Conservation (phyloP, 2,888 invertebrate species). For the Drosophila hamatofila region DNA sequence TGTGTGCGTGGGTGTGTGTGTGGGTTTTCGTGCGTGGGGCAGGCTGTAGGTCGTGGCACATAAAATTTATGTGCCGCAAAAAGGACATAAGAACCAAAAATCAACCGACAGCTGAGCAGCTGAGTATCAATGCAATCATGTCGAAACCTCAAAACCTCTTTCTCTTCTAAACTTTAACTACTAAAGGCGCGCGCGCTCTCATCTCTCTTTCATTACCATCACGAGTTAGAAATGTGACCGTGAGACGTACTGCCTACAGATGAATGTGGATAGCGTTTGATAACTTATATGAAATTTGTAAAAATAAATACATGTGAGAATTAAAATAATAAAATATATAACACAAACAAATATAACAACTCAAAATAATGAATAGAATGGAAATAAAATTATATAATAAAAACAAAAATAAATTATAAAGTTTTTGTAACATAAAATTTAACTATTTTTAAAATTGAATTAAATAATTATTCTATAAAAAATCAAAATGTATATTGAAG, state of each 20-base stretch:
- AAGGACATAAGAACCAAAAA: constrained; percentile 60
- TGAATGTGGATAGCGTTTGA: neutral
- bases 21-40: neutral
- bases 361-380: too few species aligned
- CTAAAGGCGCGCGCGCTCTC: neutral
- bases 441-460: too few species aligned
- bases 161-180: neutral
- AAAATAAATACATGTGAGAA: neutral
- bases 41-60: constrained; percentile 46
- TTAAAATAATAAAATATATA: neutral
- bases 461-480: too few species aligned
- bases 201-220: constrained; percentile 13
- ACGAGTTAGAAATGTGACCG: constrained; percentile 27
- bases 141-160: constrained; percentile 17
- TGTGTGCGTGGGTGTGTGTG: neutral
- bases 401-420: too few species aligned
- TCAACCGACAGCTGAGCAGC: constrained; percentile 66
- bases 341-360: too few species aligned
- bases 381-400: too few species aligned
- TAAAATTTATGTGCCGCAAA: constrained; percentile 74
- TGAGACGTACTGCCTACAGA: neutral
- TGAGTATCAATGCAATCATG: constrained; percentile 68
- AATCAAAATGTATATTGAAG: too few species aligned
- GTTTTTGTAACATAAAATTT: too few species aligned
- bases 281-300: too few species aligned